Conservation (phyloP, 37 sponge, comb jelly and placozoan species). For the Ephydatia muelleri region DNA sequence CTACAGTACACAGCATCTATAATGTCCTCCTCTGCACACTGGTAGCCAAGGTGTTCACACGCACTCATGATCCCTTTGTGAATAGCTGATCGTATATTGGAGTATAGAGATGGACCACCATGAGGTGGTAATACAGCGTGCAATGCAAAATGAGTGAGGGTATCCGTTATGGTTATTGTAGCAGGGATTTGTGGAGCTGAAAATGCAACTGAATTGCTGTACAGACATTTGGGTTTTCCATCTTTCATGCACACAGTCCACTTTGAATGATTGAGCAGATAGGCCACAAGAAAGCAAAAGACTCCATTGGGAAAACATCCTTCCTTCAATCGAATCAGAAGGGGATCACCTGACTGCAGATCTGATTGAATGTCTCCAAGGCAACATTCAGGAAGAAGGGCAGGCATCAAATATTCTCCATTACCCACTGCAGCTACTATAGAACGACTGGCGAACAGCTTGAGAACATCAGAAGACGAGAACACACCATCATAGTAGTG, state of each 20-base stretch:
- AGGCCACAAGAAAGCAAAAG: not conserved
- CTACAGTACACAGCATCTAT: too few relatives aligned
- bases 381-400: not conserved
- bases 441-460: not conserved
- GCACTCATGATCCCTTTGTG: too few relatives aligned
- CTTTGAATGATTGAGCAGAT: not conserved
- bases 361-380: not conserved
- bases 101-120: too few relatives aligned
- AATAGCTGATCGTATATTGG: too few relatives aligned
- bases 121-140: too few relatives aligned
- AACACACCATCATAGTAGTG: not conserved
- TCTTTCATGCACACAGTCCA: not conserved
- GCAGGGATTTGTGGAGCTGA: too few relatives aligned
- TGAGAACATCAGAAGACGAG: not conserved
- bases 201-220: too few relatives aligned
- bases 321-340: not conserved
- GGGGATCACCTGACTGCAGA: not conserved
- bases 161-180: too few relatives aligned
- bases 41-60: too few relatives aligned
- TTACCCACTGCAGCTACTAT: not conserved
- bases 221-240: not conserved
- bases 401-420: constrained; percentile 3
- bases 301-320: not conserved
- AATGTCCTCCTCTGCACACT: too few relatives aligned
- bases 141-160: too few relatives aligned